Conservation (phyloP, 1,140 invertebrate species). For the Melanaphis sacchari region DNA sequence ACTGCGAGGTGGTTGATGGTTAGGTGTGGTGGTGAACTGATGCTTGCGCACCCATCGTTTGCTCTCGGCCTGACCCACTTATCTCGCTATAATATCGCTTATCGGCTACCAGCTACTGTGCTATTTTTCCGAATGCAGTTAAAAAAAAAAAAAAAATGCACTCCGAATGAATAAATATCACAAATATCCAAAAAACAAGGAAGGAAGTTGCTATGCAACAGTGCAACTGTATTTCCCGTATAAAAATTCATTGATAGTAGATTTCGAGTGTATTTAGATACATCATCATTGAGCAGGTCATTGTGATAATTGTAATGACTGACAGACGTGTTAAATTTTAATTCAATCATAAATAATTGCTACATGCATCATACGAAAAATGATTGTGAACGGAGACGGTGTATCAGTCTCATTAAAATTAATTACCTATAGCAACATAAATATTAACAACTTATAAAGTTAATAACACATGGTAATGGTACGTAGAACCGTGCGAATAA, state of each 20-base stretch:
- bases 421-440: too few species aligned
- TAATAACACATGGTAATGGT: too few species aligned
- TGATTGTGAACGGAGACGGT: too few species aligned
- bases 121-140: background rate
- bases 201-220: background rate
- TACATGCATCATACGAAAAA: too few species aligned
- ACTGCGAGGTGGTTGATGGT: slow-evolving; percentile 25
- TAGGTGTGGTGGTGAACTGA: background rate
- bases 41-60: background rate
- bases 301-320: background rate
- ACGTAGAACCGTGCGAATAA: too few species aligned
- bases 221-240: background rate
- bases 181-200: background rate
- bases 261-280: background rate
- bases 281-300: background rate
- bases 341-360: too few species aligned
- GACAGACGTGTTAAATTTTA: too few species aligned
- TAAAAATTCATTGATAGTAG: background rate
- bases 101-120: background rate
- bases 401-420: too few species aligned
- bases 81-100: background rate
- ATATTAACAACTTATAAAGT: too few species aligned
- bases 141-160: background rate
- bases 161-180: background rate
- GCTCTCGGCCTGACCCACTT: slow-evolving; percentile 36